Percentiles rank a stretch among this genome's conserved stretches.
Evolutionary conservation across 2,797 vertebrate genomes (phyloP).

Genomic region (Clarias fuscus): DNA sequence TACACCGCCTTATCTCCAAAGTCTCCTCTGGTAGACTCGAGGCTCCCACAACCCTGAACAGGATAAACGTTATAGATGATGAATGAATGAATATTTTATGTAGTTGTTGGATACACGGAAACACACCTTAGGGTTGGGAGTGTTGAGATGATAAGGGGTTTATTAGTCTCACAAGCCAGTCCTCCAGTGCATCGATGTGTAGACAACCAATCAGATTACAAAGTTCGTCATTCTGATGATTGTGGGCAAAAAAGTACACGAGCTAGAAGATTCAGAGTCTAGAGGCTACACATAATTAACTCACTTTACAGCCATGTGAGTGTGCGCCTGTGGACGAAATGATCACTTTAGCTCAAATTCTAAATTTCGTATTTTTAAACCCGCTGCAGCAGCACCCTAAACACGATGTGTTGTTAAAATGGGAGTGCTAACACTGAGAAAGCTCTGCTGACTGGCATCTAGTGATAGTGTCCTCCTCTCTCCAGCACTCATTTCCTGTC

Average conservation of each 20-base stretch:
- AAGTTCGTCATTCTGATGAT: neutral
- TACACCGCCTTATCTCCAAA: too few relatives aligned
- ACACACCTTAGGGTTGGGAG: neutral
- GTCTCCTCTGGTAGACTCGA: too few relatives aligned
- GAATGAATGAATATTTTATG: neutral
- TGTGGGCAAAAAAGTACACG: neutral
- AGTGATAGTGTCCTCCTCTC: constrained; percentile 43
- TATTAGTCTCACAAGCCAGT: constrained; percentile 8
- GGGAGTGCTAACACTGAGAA: constrained; percentile 32
- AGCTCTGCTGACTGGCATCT: constrained; percentile 45
- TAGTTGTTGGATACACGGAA: neutral
- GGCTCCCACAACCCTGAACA: too few relatives aligned
- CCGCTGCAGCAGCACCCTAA: constrained; percentile 44
- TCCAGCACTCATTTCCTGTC: constrained; percentile 58
- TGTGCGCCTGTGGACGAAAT: neutral
- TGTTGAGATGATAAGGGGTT: neutral
- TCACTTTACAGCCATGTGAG: neutral
- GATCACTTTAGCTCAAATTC: constrained; percentile 4
- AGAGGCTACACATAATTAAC: neutral
- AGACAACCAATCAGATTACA: neutral
- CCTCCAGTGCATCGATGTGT: neutral
- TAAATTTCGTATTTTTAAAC: neutral
- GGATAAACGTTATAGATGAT: too few relatives aligned
- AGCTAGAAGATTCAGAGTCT: neutral
- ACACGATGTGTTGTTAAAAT: constrained; percentile 30